A percentile compares a stretch with the other conserved stretches of the same genome.
Evolutionary conservation across 2,113 vertebrate species (phyloP).

Genomic region (Calidris pygmaea): DNA sequence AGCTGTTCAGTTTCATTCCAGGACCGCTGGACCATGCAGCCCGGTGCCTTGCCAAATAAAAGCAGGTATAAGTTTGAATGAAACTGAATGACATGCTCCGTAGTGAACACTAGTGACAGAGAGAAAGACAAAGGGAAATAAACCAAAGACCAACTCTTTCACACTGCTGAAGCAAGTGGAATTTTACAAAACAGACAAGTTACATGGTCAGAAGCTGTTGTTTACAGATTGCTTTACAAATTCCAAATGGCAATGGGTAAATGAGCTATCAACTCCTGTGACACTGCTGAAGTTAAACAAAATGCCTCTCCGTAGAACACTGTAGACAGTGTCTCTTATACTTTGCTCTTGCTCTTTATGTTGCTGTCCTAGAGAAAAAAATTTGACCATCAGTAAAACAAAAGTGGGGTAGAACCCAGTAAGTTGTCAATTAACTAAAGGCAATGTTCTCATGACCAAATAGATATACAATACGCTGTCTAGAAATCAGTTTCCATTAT

Average conservation of each 20-base stretch:
- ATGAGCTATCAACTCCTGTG: slow-evolving; percentile 58
- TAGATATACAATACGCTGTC: neutral
- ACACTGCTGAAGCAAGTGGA: neutral
- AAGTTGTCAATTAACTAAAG: neutral
- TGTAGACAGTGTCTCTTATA: neutral
- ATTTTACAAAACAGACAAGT: slow-evolving; percentile 7
- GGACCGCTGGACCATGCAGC: neutral
- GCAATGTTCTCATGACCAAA: neutral
- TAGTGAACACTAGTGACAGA: neutral
- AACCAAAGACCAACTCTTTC: neutral
- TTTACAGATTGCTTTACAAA: slow-evolving; percentile 69
- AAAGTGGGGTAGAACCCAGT: neutral
- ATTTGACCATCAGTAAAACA: neutral
- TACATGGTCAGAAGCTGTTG: neutral
- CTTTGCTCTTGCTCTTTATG: slow-evolving; percentile 8
- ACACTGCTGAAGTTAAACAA: slow-evolving; percentile 39
- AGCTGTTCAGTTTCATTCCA: neutral
- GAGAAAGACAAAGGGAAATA: neutral
- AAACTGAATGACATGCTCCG: neutral
- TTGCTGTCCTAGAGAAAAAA: neutral
- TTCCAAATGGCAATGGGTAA: slow-evolving; percentile 61
- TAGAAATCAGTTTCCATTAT: neutral
- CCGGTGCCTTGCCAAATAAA: neutral
- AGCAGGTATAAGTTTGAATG: neutral
- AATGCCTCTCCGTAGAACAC: neutral